Conservation (phyloP, 2,113 vertebrate species). For the Calyptommatus sinebrachiatus region DNA sequence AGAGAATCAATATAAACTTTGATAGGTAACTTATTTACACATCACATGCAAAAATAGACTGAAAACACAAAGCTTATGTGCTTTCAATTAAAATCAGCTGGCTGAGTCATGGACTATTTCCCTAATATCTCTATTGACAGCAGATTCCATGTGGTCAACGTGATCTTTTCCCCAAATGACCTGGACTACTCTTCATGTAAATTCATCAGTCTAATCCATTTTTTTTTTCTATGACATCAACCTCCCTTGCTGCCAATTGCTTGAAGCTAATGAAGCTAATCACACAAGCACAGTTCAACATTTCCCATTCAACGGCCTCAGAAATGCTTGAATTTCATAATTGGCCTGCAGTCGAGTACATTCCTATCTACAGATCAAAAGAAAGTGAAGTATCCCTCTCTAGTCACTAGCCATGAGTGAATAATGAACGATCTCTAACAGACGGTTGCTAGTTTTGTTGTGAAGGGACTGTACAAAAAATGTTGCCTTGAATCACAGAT, state of each 20-base stretch:
- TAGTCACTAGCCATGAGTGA: conserved; percentile 27
- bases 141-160: conserved; percentile 41
- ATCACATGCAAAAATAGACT: conserved; percentile 13
- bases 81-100: conserved; percentile 49
- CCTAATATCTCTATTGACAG: conserved; percentile 43
- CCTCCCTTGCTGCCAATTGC: conserved; percentile 46
- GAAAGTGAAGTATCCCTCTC: conserved; percentile 37
- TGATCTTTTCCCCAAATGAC: conserved; percentile 44
- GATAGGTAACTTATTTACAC: no score
- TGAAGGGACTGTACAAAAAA: conserved; percentile 26
- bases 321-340: conserved; percentile 69
- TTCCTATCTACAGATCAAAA: conserved; percentile 51
- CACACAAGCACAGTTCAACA: conserved; percentile 57
- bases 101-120: conserved; percentile 53
- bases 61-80: conserved; percentile 46
- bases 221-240: conserved; percentile 54
- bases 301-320: conserved; percentile 60
- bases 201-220: conserved; percentile 63
- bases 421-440: conserved; percentile 51
- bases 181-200: conserved; percentile 48
- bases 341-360: conserved; percentile 50
- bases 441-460: conserved; percentile 24
- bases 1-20: no score
- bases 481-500: conserved; percentile 21
- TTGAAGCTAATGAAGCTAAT: conserved; percentile 72